Evolutionary conservation across 2,888 invertebrate species (phyloP).

Genomic region (Pterostichus madidus): DNA sequence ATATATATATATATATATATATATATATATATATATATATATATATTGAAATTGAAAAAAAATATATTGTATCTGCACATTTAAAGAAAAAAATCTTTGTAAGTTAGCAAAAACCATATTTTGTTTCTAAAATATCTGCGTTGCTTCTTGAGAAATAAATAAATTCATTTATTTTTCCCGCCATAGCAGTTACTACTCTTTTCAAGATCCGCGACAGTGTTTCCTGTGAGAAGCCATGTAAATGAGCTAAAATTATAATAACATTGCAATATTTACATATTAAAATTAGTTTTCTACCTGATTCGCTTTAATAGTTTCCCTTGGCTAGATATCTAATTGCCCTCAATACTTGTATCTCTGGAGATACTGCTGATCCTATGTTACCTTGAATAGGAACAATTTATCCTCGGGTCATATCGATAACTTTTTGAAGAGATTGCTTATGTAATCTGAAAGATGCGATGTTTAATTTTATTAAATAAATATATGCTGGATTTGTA

Average conservation of each 20-base stretch:
- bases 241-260: too few species aligned
- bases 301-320: constrained; percentile 36
- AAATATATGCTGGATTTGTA: too few species aligned
- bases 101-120: constrained; percentile 35
- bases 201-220: constrained; percentile 17
- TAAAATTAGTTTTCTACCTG: neutral
- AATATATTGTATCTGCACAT: too few species aligned
- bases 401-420: neutral
- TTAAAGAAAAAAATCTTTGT: too few species aligned
- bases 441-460: constrained; percentile 20
- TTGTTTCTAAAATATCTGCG: neutral
- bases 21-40: too few species aligned
- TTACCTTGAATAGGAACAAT: neutral
- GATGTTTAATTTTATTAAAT: neutral
- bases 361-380: neutral
- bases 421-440: neutral
- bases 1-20: too few species aligned
- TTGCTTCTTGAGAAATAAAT: constrained; percentile 11
- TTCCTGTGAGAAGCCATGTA: too few species aligned
- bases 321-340: constrained; percentile 29
- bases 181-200: constrained; percentile 29
- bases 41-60: too few species aligned
- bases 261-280: too few species aligned
- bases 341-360: constrained; percentile 19
- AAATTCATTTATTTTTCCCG: neutral